A percentile compares a stretch with the other conserved stretches of the same genome.
Evolutionary conservation across 2,888 invertebrate species (phyloP).

Genomic region (Drosophila infuscata): DNA sequence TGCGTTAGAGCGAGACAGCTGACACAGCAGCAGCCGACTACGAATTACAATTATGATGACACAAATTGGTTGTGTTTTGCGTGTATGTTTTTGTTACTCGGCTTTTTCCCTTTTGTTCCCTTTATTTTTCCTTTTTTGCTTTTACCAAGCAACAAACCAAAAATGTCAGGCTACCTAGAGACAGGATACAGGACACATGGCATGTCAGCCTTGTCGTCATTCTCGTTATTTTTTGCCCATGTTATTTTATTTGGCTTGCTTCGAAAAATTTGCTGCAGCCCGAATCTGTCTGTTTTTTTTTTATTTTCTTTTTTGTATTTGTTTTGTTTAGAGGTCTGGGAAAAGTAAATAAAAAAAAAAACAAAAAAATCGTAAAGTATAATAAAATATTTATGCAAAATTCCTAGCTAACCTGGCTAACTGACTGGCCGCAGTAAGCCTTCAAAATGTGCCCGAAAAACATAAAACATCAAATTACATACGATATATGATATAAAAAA

Average conservation of each 20-base stretch:
- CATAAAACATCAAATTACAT: slow-evolving; percentile 77
- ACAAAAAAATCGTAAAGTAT: slow-evolving; percentile 70
- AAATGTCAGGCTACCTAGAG: slow-evolving; percentile 63
- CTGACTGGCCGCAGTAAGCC: slow-evolving; percentile 37
- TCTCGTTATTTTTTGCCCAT: slow-evolving; percentile 53
- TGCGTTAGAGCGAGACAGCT: slow-evolving; percentile 27
- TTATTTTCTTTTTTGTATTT: slow-evolving; percentile 2
- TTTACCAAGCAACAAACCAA: slow-evolving; percentile 46
- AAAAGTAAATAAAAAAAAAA: slow-evolving; percentile 59
- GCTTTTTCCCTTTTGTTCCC: slow-evolving; percentile 15
- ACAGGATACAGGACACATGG: slow-evolving; percentile 60
- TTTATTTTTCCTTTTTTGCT: slow-evolving; percentile 17
- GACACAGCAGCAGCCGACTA: slow-evolving; percentile 38
- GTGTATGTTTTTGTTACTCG: slow-evolving; percentile 53
- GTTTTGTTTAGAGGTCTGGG: slow-evolving; percentile 13
- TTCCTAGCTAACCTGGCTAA: slow-evolving; percentile 56
- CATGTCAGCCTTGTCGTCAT: slow-evolving; percentile 72
- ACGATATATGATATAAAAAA: slow-evolving; percentile 42
- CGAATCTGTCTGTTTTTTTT: slow-evolving; percentile 30
- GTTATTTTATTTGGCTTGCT: slow-evolving; percentile 62
- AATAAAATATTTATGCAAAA: slow-evolving; percentile 75
- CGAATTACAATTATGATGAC: slow-evolving; percentile 80
- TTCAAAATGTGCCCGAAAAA: slow-evolving; percentile 47
- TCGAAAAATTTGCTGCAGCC: slow-evolving; percentile 48
- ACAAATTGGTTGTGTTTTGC: slow-evolving; percentile 80